These are phyloP conservation scores for Nomada flava DNA, from an alignment of 2,888 invertebrate species.

Conservation along the genomic window DNA sequence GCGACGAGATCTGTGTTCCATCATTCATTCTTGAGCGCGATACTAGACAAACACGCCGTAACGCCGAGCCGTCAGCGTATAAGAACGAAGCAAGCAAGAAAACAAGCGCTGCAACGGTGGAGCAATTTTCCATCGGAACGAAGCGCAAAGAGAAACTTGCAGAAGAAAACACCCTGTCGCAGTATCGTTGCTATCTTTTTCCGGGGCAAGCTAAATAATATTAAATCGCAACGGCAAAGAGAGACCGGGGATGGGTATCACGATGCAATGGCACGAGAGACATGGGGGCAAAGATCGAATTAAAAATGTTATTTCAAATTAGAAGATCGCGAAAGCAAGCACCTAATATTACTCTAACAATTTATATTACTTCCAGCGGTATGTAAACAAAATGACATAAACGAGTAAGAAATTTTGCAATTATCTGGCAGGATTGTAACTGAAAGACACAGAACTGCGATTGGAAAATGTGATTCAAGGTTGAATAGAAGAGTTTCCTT, in stretches of 20 bases:
- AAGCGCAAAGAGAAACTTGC: background rate
- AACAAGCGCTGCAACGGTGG: background rate
- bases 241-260: background rate
- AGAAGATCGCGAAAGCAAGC: slow-evolving; percentile 8
- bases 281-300: background rate
- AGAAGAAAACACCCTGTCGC: background rate
- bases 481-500: too few relatives aligned
- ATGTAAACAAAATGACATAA: too few relatives aligned
- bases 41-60: too few relatives aligned
- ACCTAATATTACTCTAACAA: too few relatives aligned
- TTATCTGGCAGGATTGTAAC: too few relatives aligned
- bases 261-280: background rate
- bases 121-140: background rate
- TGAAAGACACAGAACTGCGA: too few relatives aligned
- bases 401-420: too few relatives aligned
- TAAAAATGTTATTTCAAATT: slow-evolving; percentile 15
- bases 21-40: too few relatives aligned
- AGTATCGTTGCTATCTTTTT: background rate
- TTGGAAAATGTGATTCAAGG: too few relatives aligned
- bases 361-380: too few relatives aligned
- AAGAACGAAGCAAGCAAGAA: background rate
- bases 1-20: too few relatives aligned
- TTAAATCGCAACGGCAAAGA: slow-evolving; percentile 2
- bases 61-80: background rate
- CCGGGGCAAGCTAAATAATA: slow-evolving; percentile 12